Evolutionary conservation across 2,113 vertebrate species (phyloP).

Genomic region (Zapornia atra): DNA sequence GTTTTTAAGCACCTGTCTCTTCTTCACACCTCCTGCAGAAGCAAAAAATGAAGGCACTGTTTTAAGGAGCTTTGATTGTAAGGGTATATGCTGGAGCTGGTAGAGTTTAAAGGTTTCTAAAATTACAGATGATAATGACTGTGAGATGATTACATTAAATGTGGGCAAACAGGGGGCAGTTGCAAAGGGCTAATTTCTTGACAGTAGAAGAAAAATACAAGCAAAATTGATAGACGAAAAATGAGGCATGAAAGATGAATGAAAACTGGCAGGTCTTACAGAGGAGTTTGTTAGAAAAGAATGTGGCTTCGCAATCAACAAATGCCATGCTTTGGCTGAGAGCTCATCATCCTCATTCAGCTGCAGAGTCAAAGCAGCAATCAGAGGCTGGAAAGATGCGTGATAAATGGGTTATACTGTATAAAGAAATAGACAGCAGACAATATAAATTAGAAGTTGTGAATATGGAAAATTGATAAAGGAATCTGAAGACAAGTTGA

Average conservation of each 20-base stretch:
- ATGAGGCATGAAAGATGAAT: constrained; percentile 29
- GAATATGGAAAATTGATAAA: constrained; percentile 1
- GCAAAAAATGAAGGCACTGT: not conserved
- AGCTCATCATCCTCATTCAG: constrained; percentile 45
- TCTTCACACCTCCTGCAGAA: not conserved
- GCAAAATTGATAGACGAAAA: not conserved
- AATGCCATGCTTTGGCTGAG: constrained; percentile 21
- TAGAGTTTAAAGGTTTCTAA: constrained; percentile 44
- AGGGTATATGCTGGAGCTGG: not conserved
- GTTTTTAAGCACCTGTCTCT: not conserved
- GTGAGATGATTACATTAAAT: constrained; percentile 20
- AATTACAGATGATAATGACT: constrained; percentile 22
- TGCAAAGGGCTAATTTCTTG: constrained; percentile 46
- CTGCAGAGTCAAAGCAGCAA: constrained; percentile 52
- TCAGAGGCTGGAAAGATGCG: constrained; percentile 2
- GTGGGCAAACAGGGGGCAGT: constrained; percentile 61
- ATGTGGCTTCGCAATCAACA: constrained; percentile 21
- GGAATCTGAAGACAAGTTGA: not conserved
- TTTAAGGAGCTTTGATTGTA: constrained; percentile 25
- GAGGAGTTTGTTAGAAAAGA: not conserved
- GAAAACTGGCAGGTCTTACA: constrained; percentile 28
- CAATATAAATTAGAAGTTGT: constrained; percentile 15
- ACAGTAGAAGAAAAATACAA: constrained; percentile 31
- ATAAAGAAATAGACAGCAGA: not conserved
- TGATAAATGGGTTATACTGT: not conserved